phyloP scores from a whole-genome alignment of 2,113 vertebrate species.

The human (Homo sapiens) region GRCh38 chr20:60222501-60223000 shows the following conservation, averaged over 20 bases:
- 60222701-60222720: not conserved
- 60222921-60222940: not conserved
- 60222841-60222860: not conserved
- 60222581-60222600: not conserved
- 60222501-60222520: not conserved
- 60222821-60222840: not conserved
- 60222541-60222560: not conserved
- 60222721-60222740: not conserved
- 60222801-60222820: not conserved
- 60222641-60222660: fast-evolving
- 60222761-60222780: not conserved
- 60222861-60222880: not conserved
- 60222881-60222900: not conserved
- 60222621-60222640: not conserved
- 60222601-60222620: not conserved
- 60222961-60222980: not conserved
- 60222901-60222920: not conserved
- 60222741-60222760: not conserved
- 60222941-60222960: not conserved
- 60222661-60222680: not conserved
- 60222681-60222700: not conserved
- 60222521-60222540: fast-evolving
- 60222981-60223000: not conserved
- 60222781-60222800: not conserved
- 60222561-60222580: not conserved